A percentile compares a stretch with the other conserved stretches of the same genome.
These are phyloP conservation scores for Nothura maculosa DNA, from an alignment of 2,797 vertebrate genomes.

Conservation along the genomic window DNA sequence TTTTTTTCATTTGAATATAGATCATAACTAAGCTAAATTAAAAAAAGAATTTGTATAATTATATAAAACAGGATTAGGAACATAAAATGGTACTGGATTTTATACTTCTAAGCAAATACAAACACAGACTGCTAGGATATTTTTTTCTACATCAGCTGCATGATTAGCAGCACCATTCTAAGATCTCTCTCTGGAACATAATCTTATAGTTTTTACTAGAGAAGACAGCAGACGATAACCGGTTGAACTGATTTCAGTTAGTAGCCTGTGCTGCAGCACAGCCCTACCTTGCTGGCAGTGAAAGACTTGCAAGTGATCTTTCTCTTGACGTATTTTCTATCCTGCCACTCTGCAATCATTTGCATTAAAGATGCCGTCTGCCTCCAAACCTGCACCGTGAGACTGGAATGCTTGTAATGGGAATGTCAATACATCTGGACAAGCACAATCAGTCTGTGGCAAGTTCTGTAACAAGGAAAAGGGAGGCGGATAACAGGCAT, in stretches of 20 bases:
- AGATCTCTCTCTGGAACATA: background rate
- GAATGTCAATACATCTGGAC: background rate
- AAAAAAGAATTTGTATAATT: background rate
- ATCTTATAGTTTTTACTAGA: background rate
- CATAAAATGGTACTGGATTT: background rate
- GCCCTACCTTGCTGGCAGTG: background rate
- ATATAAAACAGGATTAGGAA: background rate
- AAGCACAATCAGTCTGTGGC: background rate
- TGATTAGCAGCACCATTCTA: background rate
- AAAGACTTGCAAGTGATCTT: background rate
- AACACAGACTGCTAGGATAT: background rate
- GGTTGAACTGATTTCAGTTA: background rate
- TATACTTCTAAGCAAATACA: background rate
- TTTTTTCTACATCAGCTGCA: background rate
- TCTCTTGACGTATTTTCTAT: background rate
- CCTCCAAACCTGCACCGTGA: background rate
- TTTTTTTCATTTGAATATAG: background rate
- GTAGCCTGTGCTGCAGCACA: background rate
- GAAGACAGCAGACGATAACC: background rate
- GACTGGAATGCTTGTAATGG: background rate
- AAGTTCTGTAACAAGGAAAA: background rate
- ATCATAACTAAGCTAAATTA: background rate
- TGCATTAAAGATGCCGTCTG: background rate
- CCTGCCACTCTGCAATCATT: background rate
- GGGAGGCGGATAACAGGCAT: background rate